A percentile compares a stretch with the other conserved stretches of the same genome.
Conservation (phyloP, 2,888 invertebrate genomes). For the Mesorhabditis spiculigera region DNA sequence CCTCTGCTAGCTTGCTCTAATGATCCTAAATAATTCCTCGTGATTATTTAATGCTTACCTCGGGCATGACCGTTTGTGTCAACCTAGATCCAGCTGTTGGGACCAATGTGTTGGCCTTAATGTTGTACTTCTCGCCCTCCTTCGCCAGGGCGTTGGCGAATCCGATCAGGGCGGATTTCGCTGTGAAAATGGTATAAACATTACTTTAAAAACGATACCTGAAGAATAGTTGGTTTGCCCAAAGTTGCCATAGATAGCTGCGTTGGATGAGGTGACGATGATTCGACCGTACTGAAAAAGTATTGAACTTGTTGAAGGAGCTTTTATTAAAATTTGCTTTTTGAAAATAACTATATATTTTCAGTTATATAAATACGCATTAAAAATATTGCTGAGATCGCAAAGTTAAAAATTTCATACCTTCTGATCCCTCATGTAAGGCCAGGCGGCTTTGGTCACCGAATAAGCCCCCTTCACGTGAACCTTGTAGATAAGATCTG, state of each 20-base stretch:
- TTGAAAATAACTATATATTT: too few species aligned
- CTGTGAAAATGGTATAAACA: conserved; percentile 63
- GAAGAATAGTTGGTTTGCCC: conserved; percentile 86
- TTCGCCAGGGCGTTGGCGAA: conserved; percentile 84
- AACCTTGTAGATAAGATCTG: conserved; percentile 84
- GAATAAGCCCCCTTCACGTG: conserved; percentile 89
- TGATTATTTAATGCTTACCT: conserved; percentile 21
- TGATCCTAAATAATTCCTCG: not conserved
- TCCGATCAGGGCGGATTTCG: conserved; percentile 87
- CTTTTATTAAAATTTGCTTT: too few species aligned
- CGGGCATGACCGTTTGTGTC: conserved; percentile 55
- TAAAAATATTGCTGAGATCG: too few species aligned
- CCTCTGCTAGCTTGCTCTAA: not conserved
- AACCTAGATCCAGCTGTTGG: conserved; percentile 57
- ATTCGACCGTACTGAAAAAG: conserved; percentile 63
- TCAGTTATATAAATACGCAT: too few species aligned
- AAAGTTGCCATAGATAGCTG: conserved; percentile 91
- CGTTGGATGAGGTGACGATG: conserved; percentile 84
- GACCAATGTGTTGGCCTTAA: conserved; percentile 74
- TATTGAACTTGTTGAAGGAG: too few species aligned
- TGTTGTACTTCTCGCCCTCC: conserved; percentile 85
- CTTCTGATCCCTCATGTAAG: conserved; percentile 80
- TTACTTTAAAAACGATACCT: conserved; percentile 49
- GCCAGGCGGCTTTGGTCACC: conserved; percentile 92
- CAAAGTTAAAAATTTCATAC: too few species aligned